phyloP scores from a whole-genome alignment of 2,888 invertebrate species.

The Melanargia galathea region DNA sequence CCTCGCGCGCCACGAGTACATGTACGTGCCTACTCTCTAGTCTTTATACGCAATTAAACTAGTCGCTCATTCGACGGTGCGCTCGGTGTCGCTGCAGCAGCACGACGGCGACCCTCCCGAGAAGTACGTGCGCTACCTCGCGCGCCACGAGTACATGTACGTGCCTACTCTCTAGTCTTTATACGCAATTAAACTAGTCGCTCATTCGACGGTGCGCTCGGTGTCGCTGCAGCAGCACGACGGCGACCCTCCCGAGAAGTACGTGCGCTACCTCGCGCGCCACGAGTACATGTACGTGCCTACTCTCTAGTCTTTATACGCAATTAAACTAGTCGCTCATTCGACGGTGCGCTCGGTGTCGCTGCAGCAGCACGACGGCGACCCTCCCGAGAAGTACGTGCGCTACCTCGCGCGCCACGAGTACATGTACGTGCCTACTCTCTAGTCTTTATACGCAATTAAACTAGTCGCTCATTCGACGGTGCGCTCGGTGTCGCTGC shows the following conservation, averaged over 20 bases:
- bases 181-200: too few species aligned
- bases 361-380: conserved; percentile 92
- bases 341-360: conserved; percentile 61
- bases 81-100: conserved; percentile 86
- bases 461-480: background rate
- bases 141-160: conserved; percentile 96
- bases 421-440: conserved; percentile 90
- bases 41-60: too few species aligned
- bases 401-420: conserved; percentile 97
- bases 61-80: background rate
- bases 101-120: conserved; percentile 97
- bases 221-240: conserved; percentile 94
- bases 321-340: background rate
- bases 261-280: conserved; percentile 96
- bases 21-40: too few species aligned
- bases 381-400: conserved; percentile 99
- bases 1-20: conserved; percentile 92
- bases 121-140: conserved; percentile 98
- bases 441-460: too few species aligned
- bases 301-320: too few species aligned
- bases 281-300: conserved; percentile 84
- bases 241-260: conserved; percentile 98
- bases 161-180: too few species aligned
- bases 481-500: conserved; percentile 1
- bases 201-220: conserved; percentile 85